Percentiles rank a stretch among this genome's conserved stretches.
phyloP scores from a whole-genome alignment of 2,797 vertebrate genomes.

The Xenops minutus region DNA sequence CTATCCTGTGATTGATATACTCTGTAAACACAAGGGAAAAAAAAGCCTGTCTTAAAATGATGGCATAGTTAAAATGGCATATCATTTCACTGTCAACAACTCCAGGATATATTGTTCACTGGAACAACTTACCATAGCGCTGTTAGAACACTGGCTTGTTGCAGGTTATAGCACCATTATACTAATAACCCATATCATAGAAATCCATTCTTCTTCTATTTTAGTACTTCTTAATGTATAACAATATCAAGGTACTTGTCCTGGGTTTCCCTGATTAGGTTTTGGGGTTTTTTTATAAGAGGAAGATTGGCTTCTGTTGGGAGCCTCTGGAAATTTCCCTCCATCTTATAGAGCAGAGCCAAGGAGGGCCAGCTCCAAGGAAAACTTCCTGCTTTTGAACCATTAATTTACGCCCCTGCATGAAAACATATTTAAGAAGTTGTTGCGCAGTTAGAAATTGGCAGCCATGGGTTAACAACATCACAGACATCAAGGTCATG shows the following conservation, averaged over 20 bases:
- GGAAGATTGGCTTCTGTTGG: too few species aligned
- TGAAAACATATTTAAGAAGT: too few species aligned
- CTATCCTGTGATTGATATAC: not conserved
- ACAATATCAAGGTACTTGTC: not conserved
- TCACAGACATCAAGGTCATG: too few species aligned
- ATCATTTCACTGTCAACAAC: not conserved
- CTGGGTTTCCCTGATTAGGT: too few species aligned
- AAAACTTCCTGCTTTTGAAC: too few species aligned
- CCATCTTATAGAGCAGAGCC: too few species aligned
- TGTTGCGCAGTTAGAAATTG: too few species aligned
- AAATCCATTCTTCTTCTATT: not conserved
- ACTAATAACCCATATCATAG: not conserved
- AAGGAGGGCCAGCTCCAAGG: too few species aligned
- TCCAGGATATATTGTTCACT: not conserved
- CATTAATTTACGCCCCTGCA: too few species aligned
- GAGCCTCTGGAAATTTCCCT: too few species aligned
- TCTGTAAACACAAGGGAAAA: not conserved
- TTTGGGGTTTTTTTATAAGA: too few species aligned
- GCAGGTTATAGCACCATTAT: not conserved
- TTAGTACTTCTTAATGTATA: conserved; percentile 5
- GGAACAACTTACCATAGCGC: not conserved
- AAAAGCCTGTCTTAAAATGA: not conserved
- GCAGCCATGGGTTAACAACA: too few species aligned
- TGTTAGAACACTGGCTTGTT: not conserved
- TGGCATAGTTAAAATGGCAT: conserved; percentile 11